Conservation (phyloP, 1,140 invertebrate genomes). For the Rhagoletis pomonella region DNA sequence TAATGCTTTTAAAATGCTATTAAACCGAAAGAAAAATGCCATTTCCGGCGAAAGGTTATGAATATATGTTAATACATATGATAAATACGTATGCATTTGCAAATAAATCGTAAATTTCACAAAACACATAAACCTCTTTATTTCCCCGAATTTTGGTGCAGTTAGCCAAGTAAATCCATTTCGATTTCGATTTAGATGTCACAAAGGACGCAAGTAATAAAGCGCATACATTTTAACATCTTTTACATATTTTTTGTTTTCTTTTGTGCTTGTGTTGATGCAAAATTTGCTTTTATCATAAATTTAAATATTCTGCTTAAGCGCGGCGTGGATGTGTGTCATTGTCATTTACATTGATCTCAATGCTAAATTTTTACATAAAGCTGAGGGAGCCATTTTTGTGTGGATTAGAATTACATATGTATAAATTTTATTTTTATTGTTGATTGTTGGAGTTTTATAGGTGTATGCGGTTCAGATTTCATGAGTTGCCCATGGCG, state of each 20-base stretch:
- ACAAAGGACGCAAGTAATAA: conserved; percentile 18
- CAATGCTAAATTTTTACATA: not conserved
- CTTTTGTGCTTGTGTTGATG: not conserved
- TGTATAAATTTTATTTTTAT: not conserved
- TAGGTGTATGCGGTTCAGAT: not conserved
- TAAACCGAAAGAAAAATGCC: not conserved
- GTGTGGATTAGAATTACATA: not conserved
- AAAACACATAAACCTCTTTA: not conserved
- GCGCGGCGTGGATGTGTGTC: not conserved
- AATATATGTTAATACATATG: not conserved
- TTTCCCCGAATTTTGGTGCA: not conserved
- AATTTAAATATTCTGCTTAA: conserved; percentile 11
- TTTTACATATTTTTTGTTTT: not conserved
- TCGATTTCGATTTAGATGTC: conserved; percentile 4
- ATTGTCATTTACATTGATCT: not conserved
- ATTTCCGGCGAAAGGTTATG: not conserved
- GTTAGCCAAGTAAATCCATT: not conserved
- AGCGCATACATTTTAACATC: conserved; percentile 5
- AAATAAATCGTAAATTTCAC: not conserved
- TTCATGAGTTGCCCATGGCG: not conserved
- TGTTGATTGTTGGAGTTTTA: conserved; percentile 5
- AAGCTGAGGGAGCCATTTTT: not conserved
- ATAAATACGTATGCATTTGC: not conserved
- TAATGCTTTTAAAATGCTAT: conserved; percentile 22
- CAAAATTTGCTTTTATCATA: not conserved